A percentile compares a stretch with the other conserved stretches of the same genome.
Evolutionary conservation across 2,797 vertebrate species (phyloP).

Genomic region (Melanogrammus aeglefinus): DNA sequence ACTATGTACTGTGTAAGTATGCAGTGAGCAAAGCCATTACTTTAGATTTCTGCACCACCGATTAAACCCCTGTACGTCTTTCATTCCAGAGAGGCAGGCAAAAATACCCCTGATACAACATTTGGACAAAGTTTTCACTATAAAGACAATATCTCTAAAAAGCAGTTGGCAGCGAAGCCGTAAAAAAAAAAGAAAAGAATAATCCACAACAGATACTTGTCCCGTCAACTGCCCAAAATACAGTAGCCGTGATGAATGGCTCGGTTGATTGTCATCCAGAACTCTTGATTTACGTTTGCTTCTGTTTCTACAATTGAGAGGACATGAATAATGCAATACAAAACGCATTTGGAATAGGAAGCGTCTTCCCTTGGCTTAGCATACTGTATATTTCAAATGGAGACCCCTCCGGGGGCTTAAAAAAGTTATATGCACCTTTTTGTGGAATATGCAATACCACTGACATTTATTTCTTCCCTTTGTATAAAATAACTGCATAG

Average conservation of each 20-base stretch:
- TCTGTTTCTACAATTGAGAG: conserved; percentile 32
- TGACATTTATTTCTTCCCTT: conserved; percentile 22
- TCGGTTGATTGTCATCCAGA: conserved; percentile 39
- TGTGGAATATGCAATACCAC: conserved; percentile 14
- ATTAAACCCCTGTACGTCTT: neutral
- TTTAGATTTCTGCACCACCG: neutral
- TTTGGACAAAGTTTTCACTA: neutral
- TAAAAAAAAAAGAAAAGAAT: neutral
- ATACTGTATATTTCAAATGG: conserved; percentile 32
- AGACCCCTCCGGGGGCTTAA: conserved; percentile 12
- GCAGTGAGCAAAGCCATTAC: neutral
- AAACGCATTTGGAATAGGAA: conserved; percentile 33
- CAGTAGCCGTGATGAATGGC: conserved; percentile 33
- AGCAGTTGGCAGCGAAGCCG: neutral
- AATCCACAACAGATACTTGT: conserved; percentile 3
- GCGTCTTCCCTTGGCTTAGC: conserved; percentile 25
- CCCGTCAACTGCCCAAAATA: conserved; percentile 7
- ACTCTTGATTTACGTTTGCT: conserved; percentile 27
- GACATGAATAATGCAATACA: conserved; percentile 44
- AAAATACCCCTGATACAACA: neutral
- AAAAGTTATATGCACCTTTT: conserved; percentile 25
- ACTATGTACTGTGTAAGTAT: neutral
- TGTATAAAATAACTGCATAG: conserved; percentile 23
- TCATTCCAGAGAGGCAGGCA: neutral
- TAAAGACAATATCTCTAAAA: neutral